Evolutionary conservation across 1,140 invertebrate species (phyloP).

Genomic region (Trypoxylus dichotomus): DNA sequence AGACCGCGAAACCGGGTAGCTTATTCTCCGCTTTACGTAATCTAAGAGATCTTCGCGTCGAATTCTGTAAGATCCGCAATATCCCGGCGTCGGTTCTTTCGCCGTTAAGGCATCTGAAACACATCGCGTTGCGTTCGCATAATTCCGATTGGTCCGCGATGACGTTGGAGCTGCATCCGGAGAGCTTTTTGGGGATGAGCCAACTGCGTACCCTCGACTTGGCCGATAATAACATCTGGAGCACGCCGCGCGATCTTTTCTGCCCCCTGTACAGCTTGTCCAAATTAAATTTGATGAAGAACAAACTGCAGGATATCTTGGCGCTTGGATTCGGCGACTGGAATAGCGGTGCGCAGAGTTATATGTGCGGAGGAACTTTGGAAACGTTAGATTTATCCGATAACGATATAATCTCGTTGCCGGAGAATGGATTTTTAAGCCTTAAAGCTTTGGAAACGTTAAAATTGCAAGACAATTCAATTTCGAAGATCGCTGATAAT

Average conservation of each 20-base stretch:
- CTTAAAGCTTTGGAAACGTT: slow-evolving; percentile 67
- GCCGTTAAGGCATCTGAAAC: slow-evolving; percentile 66
- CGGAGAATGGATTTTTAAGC: slow-evolving; percentile 69
- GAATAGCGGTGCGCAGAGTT: slow-evolving; percentile 54
- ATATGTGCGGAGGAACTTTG: slow-evolving; percentile 65
- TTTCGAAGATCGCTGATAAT: slow-evolving; percentile 70
- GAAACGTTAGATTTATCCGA: slow-evolving; percentile 73
- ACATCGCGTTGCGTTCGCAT: slow-evolving; percentile 70
- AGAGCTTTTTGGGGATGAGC: slow-evolving; percentile 68
- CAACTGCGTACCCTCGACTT: slow-evolving; percentile 73
- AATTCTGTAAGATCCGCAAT: slow-evolving; percentile 77
- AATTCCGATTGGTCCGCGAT: slow-evolving; percentile 82
- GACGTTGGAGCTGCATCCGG: slow-evolving; percentile 71
- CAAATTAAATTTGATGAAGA: slow-evolving; percentile 73
- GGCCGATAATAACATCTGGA: slow-evolving; percentile 80
- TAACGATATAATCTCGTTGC: slow-evolving; percentile 71
- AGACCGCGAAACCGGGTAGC: slow-evolving; percentile 59
- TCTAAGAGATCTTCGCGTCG: slow-evolving; percentile 70
- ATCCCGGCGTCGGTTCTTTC: slow-evolving; percentile 70
- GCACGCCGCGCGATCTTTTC: slow-evolving; percentile 70
- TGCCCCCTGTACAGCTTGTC: slow-evolving; percentile 72
- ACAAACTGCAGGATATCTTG: slow-evolving; percentile 77
- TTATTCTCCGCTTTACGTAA: slow-evolving; percentile 68
- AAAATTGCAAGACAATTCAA: slow-evolving; percentile 72
- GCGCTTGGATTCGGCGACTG: slow-evolving; percentile 65